These are phyloP conservation scores for Macrotus californicus DNA, from an alignment of 2,113 vertebrate species.

Conservation along the genomic window DNA sequence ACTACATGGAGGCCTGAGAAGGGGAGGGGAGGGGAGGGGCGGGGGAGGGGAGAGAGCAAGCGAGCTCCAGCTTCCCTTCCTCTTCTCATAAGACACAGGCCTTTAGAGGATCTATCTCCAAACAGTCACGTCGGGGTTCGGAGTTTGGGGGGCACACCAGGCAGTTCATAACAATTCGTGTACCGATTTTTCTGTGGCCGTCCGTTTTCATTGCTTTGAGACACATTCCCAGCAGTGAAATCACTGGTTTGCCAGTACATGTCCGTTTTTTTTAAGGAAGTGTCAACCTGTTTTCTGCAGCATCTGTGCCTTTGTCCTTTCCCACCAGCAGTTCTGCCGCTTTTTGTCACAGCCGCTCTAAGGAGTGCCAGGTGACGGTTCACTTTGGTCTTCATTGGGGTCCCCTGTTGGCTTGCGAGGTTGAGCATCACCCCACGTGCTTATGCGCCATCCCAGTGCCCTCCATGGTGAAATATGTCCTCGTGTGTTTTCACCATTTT, in stretches of 20 bases:
- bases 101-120: background rate
- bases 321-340: background rate
- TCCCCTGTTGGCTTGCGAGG: background rate
- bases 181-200: background rate
- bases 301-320: background rate
- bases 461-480: background rate
- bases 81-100: background rate
- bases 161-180: background rate
- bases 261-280: background rate
- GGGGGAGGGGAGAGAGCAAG: background rate
- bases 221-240: background rate
- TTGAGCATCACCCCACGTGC: background rate
- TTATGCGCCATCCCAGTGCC: background rate
- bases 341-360: background rate
- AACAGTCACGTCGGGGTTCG: background rate
- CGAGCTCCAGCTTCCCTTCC: background rate
- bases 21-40: background rate
- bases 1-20: background rate
- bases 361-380: background rate
- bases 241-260: background rate
- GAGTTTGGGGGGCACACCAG: background rate
- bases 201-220: background rate
- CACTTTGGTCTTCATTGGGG: background rate
- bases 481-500: background rate
- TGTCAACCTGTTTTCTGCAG: background rate